A percentile compares a stretch with the other conserved stretches of the same genome.
Evolutionary conservation across 2,888 invertebrate genomes (phyloP).

Genomic region (Microctonus hyperodae): DNA sequence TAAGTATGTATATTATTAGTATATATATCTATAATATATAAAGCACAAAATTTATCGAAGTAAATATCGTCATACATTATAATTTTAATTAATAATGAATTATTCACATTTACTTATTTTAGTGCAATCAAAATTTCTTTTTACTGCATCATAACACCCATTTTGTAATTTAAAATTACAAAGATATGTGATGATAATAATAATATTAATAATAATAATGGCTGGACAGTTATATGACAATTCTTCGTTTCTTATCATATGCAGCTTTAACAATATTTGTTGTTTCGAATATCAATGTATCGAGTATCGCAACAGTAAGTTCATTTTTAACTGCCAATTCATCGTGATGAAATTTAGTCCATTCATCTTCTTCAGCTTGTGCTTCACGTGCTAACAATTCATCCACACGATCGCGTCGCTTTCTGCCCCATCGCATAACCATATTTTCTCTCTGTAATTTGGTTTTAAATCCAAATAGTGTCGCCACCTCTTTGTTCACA

Average conservation of each 20-base stretch:
- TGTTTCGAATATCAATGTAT: conserved; percentile 56
- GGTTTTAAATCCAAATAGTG: conserved; percentile 66
- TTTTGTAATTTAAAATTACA: not conserved
- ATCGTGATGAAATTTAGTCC: conserved; percentile 78
- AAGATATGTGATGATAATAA: conserved; percentile 6
- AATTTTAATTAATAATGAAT: not conserved
- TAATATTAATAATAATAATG: too few species aligned
- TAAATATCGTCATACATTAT: not conserved
- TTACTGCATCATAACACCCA: not conserved
- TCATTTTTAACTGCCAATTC: conserved; percentile 74
- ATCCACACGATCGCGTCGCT: conserved; percentile 75
- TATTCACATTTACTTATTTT: not conserved
- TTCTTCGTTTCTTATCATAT: conserved; percentile 54
- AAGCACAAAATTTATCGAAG: not conserved
- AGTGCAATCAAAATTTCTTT: not conserved
- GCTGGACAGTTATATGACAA: conserved; percentile 40
- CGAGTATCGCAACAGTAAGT: conserved; percentile 62
- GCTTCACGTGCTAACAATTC: conserved; percentile 75
- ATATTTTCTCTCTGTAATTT: conserved; percentile 66
- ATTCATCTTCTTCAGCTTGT: conserved; percentile 75
- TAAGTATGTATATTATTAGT: conserved; percentile 46
- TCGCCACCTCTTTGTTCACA: conserved; percentile 66
- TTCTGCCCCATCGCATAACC: conserved; percentile 70
- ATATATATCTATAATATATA: not conserved
- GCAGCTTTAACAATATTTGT: conserved; percentile 55